Percentiles rank a stretch among this genome's conserved stretches.
Evolutionary conservation across 35 echinoderm and acorn worm species (phyloP).

Genomic region (Hemicentrotus pulcherrimus): DNA sequence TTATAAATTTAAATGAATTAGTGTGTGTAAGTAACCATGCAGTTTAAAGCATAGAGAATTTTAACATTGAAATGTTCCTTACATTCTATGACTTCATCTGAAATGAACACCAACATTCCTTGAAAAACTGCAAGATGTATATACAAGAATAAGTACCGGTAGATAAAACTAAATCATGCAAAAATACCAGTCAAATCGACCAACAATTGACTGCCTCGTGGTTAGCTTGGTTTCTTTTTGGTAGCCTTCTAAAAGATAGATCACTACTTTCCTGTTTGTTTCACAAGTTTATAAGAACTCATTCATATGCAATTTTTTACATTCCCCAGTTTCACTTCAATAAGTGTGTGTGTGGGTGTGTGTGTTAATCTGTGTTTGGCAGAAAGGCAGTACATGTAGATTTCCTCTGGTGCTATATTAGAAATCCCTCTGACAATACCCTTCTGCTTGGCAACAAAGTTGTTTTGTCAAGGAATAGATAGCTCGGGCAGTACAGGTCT

Average conservation of each 20-base stretch:
- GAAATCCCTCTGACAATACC: too few species aligned
- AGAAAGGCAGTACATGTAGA: too few species aligned
- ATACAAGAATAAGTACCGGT: background rate
- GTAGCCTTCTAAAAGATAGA: too few species aligned
- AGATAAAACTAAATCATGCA: background rate
- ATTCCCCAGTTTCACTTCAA: background rate
- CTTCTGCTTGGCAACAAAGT: too few species aligned
- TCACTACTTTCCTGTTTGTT: too few species aligned
- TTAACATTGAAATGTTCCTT: background rate
- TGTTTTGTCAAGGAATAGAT: too few species aligned
- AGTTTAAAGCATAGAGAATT: background rate
- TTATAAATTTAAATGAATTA: background rate
- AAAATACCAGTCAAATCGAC: background rate
- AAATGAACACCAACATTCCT: background rate
- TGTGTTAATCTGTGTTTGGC: too few species aligned
- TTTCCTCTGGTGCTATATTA: too few species aligned
- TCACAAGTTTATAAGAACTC: too few species aligned
- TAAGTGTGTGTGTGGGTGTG: background rate
- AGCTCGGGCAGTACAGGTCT: too few species aligned
- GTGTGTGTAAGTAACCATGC: background rate
- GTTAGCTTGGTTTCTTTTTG: too few species aligned
- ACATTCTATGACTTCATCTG: background rate
- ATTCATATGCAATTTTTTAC: background rate
- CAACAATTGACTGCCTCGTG: too few species aligned
- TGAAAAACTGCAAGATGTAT: background rate